These are phyloP conservation scores for Agrochola lychnidis DNA, from an alignment of 2,888 invertebrate species.

Conservation along the genomic window DNA sequence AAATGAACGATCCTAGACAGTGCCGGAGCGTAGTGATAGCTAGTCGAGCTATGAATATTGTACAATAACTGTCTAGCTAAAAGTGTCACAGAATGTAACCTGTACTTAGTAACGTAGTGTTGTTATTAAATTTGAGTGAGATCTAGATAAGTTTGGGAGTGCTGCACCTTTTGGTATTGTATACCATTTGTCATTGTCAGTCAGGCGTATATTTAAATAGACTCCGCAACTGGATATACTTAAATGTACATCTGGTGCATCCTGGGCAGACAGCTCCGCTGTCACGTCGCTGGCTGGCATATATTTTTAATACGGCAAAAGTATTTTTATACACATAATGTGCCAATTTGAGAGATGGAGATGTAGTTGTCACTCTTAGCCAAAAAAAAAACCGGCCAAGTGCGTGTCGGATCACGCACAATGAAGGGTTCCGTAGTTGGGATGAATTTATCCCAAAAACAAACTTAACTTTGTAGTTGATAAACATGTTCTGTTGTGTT, in stretches of 20 bases:
- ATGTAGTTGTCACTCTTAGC: too few relatives aligned
- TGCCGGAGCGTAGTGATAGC: conserved; percentile 54
- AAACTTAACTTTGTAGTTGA: too few relatives aligned
- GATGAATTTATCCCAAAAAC: too few relatives aligned
- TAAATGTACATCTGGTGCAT: background rate
- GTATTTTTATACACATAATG: too few relatives aligned
- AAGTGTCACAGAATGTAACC: conserved; percentile 34
- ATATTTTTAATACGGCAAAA: background rate
- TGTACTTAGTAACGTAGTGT: conserved; percentile 39
- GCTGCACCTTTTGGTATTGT: conserved; percentile 2
- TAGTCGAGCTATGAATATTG: conserved; percentile 53
- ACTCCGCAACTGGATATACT: background rate
- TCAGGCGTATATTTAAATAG: background rate
- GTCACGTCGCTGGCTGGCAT: too few relatives aligned
- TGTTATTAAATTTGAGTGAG: conserved; percentile 24
- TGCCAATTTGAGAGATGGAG: background rate
- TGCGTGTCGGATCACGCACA: too few relatives aligned
- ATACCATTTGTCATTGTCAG: background rate
- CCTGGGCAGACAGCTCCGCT: background rate
- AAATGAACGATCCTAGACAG: conserved; percentile 71
- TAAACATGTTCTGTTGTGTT: too few relatives aligned
- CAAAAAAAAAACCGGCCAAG: too few relatives aligned
- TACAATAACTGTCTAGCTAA: conserved; percentile 48
- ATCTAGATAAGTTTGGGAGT: background rate
- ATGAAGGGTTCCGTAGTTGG: too few relatives aligned